phyloP scores from a whole-genome alignment of 2,797 vertebrate species.

The Tiaroga cobitis region DNA sequence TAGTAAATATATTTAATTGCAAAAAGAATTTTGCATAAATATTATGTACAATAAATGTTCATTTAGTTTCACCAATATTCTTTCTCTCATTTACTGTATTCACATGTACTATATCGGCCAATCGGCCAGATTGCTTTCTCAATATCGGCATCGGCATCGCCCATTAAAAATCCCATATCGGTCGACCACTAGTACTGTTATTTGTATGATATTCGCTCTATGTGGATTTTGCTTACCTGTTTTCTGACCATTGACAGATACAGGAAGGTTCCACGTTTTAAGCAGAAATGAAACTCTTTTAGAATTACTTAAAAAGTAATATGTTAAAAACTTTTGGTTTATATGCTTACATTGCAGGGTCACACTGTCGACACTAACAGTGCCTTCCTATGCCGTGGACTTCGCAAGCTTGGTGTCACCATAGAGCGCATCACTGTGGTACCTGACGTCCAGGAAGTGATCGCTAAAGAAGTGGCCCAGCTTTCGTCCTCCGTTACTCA shows the following conservation, averaged over 20 bases:
- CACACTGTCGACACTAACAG: slow-evolving; percentile 95
- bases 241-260: background rate
- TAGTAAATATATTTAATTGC: too few relatives aligned
- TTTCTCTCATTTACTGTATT: too few relatives aligned
- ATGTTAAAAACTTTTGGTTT: background rate
- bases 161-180: too few relatives aligned
- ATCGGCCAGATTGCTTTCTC: too few relatives aligned
- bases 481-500: slow-evolving; percentile 85
- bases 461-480: slow-evolving; percentile 84
- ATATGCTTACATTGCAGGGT: slow-evolving; percentile 76
- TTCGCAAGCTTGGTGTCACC: slow-evolving; percentile 87
- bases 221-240: background rate
- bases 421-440: slow-evolving; percentile 88
- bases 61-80: too few relatives aligned
- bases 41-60: too few relatives aligned
- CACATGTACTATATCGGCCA: too few relatives aligned
- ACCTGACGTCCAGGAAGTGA: slow-evolving; percentile 85
- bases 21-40: too few relatives aligned
- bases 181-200: too few relatives aligned
- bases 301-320: background rate
- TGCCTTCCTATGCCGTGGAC: slow-evolving; percentile 84
- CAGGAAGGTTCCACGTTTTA: background rate
- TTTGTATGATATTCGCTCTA: background rate
- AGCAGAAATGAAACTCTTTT: background rate
- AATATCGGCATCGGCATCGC: too few relatives aligned